Evolutionary conservation across 1,140 invertebrate species (phyloP).

Genomic region (Proctacanthus coquilletti): DNA sequence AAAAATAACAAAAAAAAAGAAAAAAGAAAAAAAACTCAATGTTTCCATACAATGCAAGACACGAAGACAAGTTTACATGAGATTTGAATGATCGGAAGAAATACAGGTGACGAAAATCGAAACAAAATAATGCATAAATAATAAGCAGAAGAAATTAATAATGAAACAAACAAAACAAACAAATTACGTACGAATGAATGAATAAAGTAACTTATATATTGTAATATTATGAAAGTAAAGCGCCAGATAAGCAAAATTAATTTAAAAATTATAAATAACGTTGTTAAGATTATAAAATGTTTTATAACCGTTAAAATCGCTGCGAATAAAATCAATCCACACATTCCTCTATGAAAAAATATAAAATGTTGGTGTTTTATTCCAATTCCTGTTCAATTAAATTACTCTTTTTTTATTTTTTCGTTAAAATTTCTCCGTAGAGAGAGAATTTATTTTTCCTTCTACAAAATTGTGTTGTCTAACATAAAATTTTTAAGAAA

Average conservation of each 20-base stretch:
- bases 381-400: too few relatives aligned
- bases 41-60: too few relatives aligned
- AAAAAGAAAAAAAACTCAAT: too few relatives aligned
- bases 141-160: neutral
- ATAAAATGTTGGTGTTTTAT: too few relatives aligned
- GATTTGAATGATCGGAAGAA: neutral
- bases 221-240: slow-evolving; percentile 1
- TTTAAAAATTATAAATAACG: slow-evolving; percentile 3
- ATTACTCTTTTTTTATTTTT: too few relatives aligned
- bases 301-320: slow-evolving; percentile 8
- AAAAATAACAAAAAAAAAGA: too few relatives aligned
- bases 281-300: slow-evolving; percentile 8
- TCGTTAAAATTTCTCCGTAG: too few relatives aligned
- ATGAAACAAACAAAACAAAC: neutral
- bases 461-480: too few relatives aligned
- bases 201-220: slow-evolving; percentile 1
- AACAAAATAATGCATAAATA: slow-evolving; percentile 4
- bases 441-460: too few relatives aligned
- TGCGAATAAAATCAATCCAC: slow-evolving; percentile 8
- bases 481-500: too few relatives aligned
- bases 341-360: slow-evolving; percentile 7
- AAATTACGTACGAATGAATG: neutral
- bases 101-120: slow-evolving; percentile 1
- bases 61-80: too few relatives aligned
- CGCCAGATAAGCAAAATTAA: neutral